Evolutionary conservation across 2,888 invertebrate genomes (phyloP).

Genomic region (Drosophila phalerata): DNA sequence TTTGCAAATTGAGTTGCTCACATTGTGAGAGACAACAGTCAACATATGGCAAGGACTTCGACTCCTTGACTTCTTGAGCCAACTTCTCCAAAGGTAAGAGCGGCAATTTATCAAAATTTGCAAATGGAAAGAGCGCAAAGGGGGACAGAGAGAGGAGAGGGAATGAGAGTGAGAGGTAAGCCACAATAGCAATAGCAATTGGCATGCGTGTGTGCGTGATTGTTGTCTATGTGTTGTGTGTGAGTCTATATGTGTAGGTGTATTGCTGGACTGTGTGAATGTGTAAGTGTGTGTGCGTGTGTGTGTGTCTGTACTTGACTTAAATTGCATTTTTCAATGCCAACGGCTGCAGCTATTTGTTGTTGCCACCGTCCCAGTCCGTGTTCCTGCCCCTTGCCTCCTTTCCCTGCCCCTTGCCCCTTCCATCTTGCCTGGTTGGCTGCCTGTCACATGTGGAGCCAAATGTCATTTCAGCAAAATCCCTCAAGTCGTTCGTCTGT

Average conservation of each 20-base stretch:
- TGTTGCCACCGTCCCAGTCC: conserved; percentile 31
- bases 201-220: conserved; percentile 63
- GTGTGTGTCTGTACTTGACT: conserved; percentile 64
- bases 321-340: conserved; percentile 83
- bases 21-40: conserved; percentile 46
- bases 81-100: conserved; percentile 72
- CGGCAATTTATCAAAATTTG: conserved; percentile 82
- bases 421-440: conserved; percentile 33
- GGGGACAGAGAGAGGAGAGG: conserved; percentile 9
- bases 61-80: conserved; percentile 20
- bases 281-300: conserved; percentile 27
- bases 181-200: conserved; percentile 55
- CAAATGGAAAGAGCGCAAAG: conserved; percentile 15
- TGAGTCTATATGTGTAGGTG: conserved; percentile 21
- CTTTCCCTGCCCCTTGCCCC: conserved; percentile 3
- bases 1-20: conserved; percentile 42
- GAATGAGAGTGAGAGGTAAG: conserved; percentile 5
- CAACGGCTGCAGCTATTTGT: conserved; percentile 66
- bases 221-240: conserved; percentile 27
- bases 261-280: conserved; percentile 11
- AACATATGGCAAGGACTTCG: conserved; percentile 47
- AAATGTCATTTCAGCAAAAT: conserved; percentile 85
- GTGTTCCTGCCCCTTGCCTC: neutral
- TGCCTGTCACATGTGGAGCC: conserved; percentile 81
- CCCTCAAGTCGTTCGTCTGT: conserved; percentile 82